Evolutionary conservation across 1,140 invertebrate species (phyloP), one percentile per base, ranked within the genome.

Genomic region (Brevipalpus yothersi): DNA sequence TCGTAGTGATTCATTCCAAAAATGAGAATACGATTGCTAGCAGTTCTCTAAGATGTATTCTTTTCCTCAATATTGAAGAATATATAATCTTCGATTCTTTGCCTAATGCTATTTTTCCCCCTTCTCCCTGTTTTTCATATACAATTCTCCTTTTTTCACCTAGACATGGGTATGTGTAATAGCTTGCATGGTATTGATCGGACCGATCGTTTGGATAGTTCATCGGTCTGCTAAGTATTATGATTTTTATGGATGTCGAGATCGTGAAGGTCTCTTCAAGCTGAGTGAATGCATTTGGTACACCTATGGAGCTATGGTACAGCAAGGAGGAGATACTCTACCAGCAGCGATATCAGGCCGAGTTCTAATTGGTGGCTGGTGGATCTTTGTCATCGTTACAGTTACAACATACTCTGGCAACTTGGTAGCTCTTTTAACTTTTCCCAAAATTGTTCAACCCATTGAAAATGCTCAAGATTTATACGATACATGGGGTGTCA

Each of bases 331-430:
- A 19, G 82, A 84, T 75, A 80, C 85, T 67, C 71, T 90, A 41
- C 86, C 87, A 0, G 72, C 78, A 45, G 83, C 83, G 0, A 82
- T 87, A 66, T 89, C 86, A 64, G 84, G 85, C n/a, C 76, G 88
- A n/a, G 67, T 91, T 4, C 73, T 93, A 1, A 78, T 93, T 0
- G 85, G 84, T 0, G 80, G 84, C 5, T 94, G 89, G 89, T 93
- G 89, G 88, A 69, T 94, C 13, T 83, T 89, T 13, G 86, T 89
- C 4, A 76, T 93, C 59, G 82, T 93, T 0, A 75, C 91, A 0
- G 82, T 58, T 8, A 90, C 89, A 3, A 90, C 86, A 0, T 95
- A 93, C 71, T 87, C 84, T 45, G 88, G 88, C 8, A 91, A 87
- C 71, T 75, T 94, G 31, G 87, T 93, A 0, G 89, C 89, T 5